Conservation (phyloP, 2,797 vertebrate genomes). For the Ispidina picta region DNA sequence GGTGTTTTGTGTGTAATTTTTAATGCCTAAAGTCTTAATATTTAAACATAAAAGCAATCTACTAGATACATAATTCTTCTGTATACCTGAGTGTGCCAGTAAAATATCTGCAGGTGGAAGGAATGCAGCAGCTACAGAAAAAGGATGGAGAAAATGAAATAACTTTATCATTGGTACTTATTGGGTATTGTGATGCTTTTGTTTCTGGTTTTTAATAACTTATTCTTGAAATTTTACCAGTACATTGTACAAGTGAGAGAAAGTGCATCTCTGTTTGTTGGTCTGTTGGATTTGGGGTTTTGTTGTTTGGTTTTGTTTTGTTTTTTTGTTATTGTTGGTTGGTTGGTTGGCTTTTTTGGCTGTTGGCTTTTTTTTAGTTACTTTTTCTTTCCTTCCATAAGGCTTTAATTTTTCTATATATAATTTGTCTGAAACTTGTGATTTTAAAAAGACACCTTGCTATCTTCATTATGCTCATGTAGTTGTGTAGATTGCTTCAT, state of each 20-base stretch:
- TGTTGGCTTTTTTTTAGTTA: background rate
- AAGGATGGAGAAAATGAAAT: background rate
- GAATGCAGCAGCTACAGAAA: background rate
- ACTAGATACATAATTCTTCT: slow-evolving; percentile 1
- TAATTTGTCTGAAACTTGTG: background rate
- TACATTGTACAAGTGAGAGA: background rate
- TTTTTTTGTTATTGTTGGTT: background rate
- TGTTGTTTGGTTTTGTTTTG: background rate
- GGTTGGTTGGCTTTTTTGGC: too few species aligned
- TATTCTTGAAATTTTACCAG: background rate
- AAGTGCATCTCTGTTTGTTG: background rate
- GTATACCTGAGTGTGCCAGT: background rate
- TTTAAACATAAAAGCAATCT: slow-evolving; percentile 51
- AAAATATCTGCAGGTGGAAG: slow-evolving; percentile 32
- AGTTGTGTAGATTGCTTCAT: background rate
- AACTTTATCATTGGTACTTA: background rate
- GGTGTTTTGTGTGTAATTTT: slow-evolving; percentile 55
- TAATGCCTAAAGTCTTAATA: slow-evolving; percentile 64
- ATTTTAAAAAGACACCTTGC: background rate
- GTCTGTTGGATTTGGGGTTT: background rate
- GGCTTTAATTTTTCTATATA: background rate
- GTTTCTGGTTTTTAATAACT: background rate
- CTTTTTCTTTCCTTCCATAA: background rate
- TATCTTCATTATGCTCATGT: background rate
- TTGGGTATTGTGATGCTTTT: background rate